Base-by-base conservation (phyloP, 2,888 invertebrate genomes). In the Cryptocephalus moraei region DNA sequence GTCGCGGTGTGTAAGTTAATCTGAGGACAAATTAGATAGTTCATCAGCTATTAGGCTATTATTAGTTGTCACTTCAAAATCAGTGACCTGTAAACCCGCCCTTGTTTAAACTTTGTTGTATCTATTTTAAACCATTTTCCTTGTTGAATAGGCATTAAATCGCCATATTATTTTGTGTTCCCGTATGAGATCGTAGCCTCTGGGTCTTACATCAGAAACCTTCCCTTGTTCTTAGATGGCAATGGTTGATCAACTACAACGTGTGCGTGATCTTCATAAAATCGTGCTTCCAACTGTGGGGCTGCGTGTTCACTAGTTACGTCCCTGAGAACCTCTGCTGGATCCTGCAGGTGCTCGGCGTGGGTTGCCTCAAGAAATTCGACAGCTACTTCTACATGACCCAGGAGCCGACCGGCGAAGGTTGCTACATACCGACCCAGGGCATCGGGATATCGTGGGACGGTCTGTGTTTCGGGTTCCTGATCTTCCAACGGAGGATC, bases 361-460 rank as follows among this genome's bases (percentile, higher is more conserved):
- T 99, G 49, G 87, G 88, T 6, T 97, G 97, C 65, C 80, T 91
- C 10, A 79, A 81, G 62, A 85, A 86, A 64, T 84, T 86, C 63
- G 76, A 36, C 36, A 36, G 36, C 12, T 22, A 2, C 6, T 22
- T 22, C 22, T 22, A 22, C 6, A 22, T 6, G 22, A 22, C 22
- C 22, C 11, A 36, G 4, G 36, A 36, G 4, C 36, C 36, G n/a
- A 11, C 36, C 6, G 12, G 12, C 36, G 49, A 53, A 0, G 43
- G 52, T 6, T 89, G 90, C 63, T 71, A 78, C 1, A 84, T 88
- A 1, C 84, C 86, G 1, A 78, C 80, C 55, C 86, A 87, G 58
- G 90, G 91, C 64, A 85, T 92, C 36, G 91, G 91, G 0, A 77
- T 97, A 53, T 83, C 90, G 4, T 97, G 95, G 93, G 99, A 99